A percentile compares a stretch with the other conserved stretches of the same genome.
Evolutionary conservation across 2,888 invertebrate genomes (phyloP).

Genomic region (Patella pellucida): DNA sequence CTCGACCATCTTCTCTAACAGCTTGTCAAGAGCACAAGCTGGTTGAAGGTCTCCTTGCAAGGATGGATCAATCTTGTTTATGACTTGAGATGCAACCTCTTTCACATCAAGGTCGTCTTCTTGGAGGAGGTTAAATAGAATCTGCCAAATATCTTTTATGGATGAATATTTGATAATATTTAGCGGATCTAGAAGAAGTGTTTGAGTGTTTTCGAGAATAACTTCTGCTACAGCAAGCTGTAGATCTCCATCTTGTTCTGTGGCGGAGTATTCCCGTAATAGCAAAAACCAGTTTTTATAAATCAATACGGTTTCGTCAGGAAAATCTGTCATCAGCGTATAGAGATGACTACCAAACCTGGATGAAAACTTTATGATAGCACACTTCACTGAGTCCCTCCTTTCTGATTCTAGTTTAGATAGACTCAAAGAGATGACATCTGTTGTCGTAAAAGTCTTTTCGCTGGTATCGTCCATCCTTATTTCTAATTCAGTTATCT

Average conservation of each 20-base stretch:
- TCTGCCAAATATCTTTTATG: constrained; percentile 42
- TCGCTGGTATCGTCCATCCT: background rate
- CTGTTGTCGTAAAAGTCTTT: background rate
- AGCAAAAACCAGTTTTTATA: constrained; percentile 32
- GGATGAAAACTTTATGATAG: background rate
- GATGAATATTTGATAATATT: constrained; percentile 14
- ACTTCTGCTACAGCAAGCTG: constrained; percentile 49
- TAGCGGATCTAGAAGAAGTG: constrained; percentile 35
- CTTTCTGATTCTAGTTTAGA: background rate
- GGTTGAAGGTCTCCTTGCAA: constrained; percentile 36
- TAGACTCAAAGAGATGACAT: background rate
- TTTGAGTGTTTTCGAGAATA: constrained; percentile 38
- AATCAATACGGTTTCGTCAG: no score
- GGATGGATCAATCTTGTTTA: constrained; percentile 12
- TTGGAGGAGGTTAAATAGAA: constrained; percentile 54
- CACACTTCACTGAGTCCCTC: background rate
- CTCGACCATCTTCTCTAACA: constrained; percentile 29
- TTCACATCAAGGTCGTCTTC: constrained; percentile 62
- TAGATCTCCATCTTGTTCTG: constrained; percentile 42
- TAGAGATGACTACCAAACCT: background rate
- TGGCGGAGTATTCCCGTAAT: constrained; percentile 32
- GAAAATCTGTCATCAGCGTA: constrained; percentile 9
- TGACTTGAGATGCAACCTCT: constrained; percentile 44
- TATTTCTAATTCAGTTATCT: background rate
- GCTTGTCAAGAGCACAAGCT: constrained; percentile 31